Conservation (phyloP, 2,113 vertebrate genomes). For the Sphaerodactylus townsendi region DNA sequence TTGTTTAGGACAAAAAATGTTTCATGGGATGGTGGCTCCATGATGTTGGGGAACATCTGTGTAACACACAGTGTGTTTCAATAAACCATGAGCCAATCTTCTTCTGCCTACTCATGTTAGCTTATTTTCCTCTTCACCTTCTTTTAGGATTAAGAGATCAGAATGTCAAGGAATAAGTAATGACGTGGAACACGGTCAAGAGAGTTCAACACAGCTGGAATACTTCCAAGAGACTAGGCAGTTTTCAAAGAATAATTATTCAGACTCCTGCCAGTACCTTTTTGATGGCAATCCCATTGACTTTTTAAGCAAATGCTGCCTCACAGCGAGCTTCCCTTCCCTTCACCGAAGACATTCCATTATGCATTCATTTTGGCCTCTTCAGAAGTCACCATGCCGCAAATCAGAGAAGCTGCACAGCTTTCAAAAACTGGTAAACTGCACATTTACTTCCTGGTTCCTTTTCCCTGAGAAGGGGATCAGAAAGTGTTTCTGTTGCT, state of each 20-base stretch:
- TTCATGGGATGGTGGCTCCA: no score
- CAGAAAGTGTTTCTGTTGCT: no score
- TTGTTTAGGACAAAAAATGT: fast-evolving
- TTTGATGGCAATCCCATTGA: background rate
- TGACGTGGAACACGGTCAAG: background rate
- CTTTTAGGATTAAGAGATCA: background rate
- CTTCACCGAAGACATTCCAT: no score
- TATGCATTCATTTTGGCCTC: no score
- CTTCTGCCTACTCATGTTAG: background rate
- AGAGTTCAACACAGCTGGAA: background rate
- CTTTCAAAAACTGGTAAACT: no score
- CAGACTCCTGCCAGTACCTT: background rate
- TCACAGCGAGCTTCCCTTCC: no score
- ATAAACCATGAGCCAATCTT: background rate
- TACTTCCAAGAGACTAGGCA: background rate
- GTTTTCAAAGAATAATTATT: background rate
- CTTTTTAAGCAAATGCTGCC: no score
- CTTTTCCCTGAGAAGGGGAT: no score
- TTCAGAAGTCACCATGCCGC: no score
- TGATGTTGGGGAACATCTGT: fast-evolving
- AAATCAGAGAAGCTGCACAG: no score
- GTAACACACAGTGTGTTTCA: background rate
- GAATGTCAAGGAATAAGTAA: background rate
- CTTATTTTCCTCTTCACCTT: background rate
- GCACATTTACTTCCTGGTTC: no score